Conservation (phyloP, 2,797 vertebrate species). For the Cossypha caffra region DNA sequence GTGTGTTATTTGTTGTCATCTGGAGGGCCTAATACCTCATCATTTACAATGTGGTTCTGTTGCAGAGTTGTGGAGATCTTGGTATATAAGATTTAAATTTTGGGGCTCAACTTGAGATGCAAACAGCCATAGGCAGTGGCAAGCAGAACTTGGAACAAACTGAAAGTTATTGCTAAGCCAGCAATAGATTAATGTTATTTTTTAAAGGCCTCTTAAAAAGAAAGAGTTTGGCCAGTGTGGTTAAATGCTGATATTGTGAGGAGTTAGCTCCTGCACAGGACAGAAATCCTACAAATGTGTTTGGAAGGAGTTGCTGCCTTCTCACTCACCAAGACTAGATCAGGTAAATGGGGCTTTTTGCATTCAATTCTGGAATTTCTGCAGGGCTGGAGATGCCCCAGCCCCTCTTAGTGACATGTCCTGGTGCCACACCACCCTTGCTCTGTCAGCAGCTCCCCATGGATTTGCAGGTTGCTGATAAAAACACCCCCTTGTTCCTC, state of each 20-base stretch:
- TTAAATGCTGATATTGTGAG: rapidly evolving
- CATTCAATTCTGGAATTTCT: background rate
- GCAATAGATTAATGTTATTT: background rate
- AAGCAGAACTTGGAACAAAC: background rate
- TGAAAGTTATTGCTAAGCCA: background rate
- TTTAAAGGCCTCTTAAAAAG: background rate
- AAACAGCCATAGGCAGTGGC: background rate
- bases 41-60: background rate
- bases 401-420: background rate
- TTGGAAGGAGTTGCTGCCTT: background rate
- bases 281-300: background rate
- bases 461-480: background rate
- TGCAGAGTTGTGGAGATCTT: background rate
- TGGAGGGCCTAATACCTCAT: background rate
- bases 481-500: background rate
- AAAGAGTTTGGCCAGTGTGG: background rate
- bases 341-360: background rate
- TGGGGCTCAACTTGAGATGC: background rate
- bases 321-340: rapidly evolving
- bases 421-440: rapidly evolving
- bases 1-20: background rate
- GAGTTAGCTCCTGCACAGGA: background rate
- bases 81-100: background rate
- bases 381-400: background rate
- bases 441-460: background rate